Evolutionary conservation across 2,113 vertebrate genomes (phyloP).

Genomic region (Craseonycteris thonglongyai): DNA sequence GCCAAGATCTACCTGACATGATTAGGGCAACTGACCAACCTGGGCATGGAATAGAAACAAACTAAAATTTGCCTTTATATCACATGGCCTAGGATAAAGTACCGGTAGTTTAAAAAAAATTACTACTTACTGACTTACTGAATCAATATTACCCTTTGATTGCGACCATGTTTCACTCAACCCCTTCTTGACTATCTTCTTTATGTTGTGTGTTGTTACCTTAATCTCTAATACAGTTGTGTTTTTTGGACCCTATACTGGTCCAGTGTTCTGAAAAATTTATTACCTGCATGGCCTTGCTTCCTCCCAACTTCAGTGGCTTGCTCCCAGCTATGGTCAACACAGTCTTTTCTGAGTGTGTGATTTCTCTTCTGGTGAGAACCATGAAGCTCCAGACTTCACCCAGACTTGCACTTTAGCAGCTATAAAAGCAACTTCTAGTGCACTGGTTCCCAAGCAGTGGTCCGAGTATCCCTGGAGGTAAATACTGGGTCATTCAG

Average conservation of each 20-base stretch:
- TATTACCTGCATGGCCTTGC: not conserved
- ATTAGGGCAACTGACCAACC: not conserved
- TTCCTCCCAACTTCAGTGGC: too few species aligned
- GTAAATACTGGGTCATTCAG: too few species aligned
- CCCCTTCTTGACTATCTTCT: not conserved
- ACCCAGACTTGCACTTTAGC: not conserved
- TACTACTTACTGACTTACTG: not conserved
- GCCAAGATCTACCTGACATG: not conserved
- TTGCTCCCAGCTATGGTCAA: not conserved
- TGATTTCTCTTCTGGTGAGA: accelerated
- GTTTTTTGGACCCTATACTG: not conserved
- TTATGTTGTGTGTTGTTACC: not conserved
- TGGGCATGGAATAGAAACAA: not conserved
- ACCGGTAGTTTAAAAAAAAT: not conserved
- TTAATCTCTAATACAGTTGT: not conserved
- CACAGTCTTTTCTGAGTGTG: not conserved
- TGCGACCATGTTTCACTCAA: too few species aligned
- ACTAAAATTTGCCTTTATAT: not conserved
- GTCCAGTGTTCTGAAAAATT: not conserved
- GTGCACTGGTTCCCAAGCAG: too few species aligned
- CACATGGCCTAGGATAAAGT: not conserved
- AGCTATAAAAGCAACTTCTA: not conserved
- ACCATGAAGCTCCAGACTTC: not conserved
- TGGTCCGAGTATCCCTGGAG: too few species aligned
- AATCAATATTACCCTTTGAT: not conserved